These are phyloP conservation scores for Linepithema humile DNA, from an alignment of 1,140 invertebrate genomes.

Conservation along the genomic window DNA sequence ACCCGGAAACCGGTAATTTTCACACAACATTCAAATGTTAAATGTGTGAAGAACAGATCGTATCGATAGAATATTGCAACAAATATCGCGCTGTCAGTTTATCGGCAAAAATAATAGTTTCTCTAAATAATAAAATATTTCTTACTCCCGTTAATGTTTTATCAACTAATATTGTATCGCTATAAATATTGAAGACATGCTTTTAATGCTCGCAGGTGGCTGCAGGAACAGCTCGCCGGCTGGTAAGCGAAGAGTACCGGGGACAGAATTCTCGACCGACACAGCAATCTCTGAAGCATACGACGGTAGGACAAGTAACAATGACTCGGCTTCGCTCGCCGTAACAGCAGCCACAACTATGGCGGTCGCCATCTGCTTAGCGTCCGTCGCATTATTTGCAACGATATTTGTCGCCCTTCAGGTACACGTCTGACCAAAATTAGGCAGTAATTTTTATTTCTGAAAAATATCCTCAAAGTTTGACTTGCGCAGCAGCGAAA, in stretches of 20 bases:
- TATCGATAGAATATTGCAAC: too few species aligned
- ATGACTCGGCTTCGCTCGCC: constrained; percentile 81
- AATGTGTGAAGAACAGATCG: too few species aligned
- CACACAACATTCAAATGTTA: background rate
- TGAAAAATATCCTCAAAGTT: background rate
- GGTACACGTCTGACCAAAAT: constrained; percentile 78
- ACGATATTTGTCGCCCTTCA: constrained; percentile 89
- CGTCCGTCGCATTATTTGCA: constrained; percentile 87
- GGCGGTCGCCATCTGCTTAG: constrained; percentile 87
- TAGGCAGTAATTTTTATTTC: background rate
- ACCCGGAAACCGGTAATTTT: constrained; percentile 87
- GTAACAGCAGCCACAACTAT: constrained; percentile 87
- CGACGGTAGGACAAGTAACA: constrained; percentile 75
- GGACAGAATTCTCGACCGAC: constrained; percentile 84
- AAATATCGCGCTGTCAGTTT: too few species aligned
- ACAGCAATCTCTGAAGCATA: constrained; percentile 73
- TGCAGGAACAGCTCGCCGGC: constrained; percentile 90
- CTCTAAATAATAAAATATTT: too few species aligned
- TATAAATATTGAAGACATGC: constrained; percentile 7
- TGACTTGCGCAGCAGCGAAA: background rate
- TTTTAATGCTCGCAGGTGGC: constrained; percentile 83
- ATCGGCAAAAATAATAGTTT: too few species aligned
- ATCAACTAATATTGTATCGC: background rate
- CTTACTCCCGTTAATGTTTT: too few species aligned
- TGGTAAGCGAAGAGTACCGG: constrained; percentile 89